phyloP scores from a whole-genome alignment of 2,797 vertebrate species.

The Malurus splendens region DNA sequence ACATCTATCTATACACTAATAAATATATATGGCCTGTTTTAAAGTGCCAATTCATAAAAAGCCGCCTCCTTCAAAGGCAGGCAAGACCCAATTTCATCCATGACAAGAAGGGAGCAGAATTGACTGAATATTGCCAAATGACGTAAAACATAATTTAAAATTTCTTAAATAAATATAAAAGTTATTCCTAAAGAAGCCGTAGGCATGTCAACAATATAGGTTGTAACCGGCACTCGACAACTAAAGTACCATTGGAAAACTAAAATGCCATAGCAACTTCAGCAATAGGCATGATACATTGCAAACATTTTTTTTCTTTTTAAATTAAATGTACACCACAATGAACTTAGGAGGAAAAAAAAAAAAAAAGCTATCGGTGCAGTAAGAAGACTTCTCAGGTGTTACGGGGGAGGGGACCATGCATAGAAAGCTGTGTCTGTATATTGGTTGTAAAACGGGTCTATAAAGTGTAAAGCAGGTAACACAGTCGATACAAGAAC shows the following conservation, averaged over 20 bases:
- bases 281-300: slow-evolving; percentile 68
- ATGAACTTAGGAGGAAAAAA: slow-evolving; percentile 29
- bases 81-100: slow-evolving; percentile 73
- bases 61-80: slow-evolving; percentile 63
- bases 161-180: slow-evolving; percentile 85
- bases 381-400: slow-evolving; percentile 51
- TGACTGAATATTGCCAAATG: slow-evolving; percentile 75
- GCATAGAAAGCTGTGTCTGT: slow-evolving; percentile 72
- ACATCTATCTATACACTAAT: slow-evolving; percentile 39
- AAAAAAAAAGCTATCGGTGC: slow-evolving; percentile 50
- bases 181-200: slow-evolving; percentile 79
- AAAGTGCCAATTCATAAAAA: slow-evolving; percentile 76
- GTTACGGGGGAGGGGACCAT: slow-evolving; percentile 36
- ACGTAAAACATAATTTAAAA: slow-evolving; percentile 80
- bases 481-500: slow-evolving; percentile 55
- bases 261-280: slow-evolving; percentile 65
- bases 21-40: slow-evolving; percentile 71
- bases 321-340: slow-evolving; percentile 68
- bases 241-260: slow-evolving; percentile 75
- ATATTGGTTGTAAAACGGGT: slow-evolving; percentile 49
- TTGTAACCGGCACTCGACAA: slow-evolving; percentile 71
- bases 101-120: slow-evolving; percentile 78
- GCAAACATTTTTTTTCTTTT: slow-evolving; percentile 30
- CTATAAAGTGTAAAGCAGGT: slow-evolving; percentile 64
- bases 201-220: slow-evolving; percentile 71